phyloP scores from a whole-genome alignment of 2,888 invertebrate species.

The Athetis lepigone region DNA sequence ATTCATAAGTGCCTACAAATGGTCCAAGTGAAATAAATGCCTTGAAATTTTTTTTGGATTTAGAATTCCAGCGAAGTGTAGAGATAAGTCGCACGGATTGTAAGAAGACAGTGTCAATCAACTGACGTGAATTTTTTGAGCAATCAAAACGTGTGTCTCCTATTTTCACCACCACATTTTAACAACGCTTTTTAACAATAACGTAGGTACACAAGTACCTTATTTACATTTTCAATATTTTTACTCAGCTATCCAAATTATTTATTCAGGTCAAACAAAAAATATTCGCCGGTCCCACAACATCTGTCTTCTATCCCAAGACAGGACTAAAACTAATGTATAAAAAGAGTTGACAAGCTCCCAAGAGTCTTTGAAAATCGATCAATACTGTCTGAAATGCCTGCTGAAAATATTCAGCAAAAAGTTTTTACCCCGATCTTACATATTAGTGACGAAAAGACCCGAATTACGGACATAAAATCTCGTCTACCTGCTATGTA shows the following conservation, averaged over 20 bases:
- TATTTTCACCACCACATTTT: no score
- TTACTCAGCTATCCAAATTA: constrained; percentile 3
- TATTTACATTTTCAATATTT: constrained; percentile 10
- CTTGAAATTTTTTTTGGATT: no score
- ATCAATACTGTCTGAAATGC: constrained; percentile 37
- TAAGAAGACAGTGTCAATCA: no score
- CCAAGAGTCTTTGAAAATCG: constrained; percentile 53
- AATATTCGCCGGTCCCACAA: constrained; percentile 14
- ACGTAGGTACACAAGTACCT: no score
- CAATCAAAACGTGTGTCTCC: no score
- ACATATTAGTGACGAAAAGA: constrained; percentile 32
- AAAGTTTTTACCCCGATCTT: constrained; percentile 28
- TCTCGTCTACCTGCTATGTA: constrained; percentile 1
- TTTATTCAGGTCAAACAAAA: constrained; percentile 36
- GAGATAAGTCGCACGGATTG: no score
- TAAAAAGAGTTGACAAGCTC: constrained; percentile 52
- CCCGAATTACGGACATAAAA: constrained; percentile 11
- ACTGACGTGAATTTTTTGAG: no score
- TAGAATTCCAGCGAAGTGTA: no score
- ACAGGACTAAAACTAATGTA: constrained; percentile 34
- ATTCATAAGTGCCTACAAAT: no score
- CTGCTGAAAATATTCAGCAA: constrained; percentile 41
- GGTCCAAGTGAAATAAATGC: no score
- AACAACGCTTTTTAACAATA: no score
- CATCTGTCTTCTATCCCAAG: constrained; percentile 42